A percentile compares a stretch with the other conserved stretches of the same genome.
phyloP scores from a whole-genome alignment of 2,797 vertebrate species.

The Phataginus tetradactyla region DNA sequence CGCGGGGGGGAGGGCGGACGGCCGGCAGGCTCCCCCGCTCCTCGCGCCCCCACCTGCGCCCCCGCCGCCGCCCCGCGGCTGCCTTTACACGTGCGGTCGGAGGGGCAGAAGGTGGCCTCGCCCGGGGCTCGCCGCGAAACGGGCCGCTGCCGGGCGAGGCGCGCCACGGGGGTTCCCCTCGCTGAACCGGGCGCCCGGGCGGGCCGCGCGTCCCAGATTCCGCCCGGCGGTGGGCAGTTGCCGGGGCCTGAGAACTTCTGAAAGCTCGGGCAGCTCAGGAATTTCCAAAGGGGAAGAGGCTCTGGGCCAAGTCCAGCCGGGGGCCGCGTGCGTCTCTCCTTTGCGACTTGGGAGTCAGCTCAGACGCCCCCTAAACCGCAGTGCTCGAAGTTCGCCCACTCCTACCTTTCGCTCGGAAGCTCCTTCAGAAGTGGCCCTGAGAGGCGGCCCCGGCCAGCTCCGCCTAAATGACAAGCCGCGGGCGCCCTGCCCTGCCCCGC shows the following conservation, averaged over 20 bases:
- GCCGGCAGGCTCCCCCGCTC: background rate
- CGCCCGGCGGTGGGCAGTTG: background rate
- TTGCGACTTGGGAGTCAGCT: background rate
- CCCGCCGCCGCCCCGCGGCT: background rate
- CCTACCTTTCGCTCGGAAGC: background rate
- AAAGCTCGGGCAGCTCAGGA: background rate
- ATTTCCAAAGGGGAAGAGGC: background rate
- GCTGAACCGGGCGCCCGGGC: background rate
- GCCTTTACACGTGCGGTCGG: background rate
- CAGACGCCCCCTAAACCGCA: background rate
- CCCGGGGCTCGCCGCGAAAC: background rate
- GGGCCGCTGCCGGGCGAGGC: background rate
- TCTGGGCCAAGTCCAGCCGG: too few species aligned
- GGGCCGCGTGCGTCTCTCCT: background rate
- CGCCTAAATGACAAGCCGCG: background rate
- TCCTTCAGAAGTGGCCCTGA: background rate
- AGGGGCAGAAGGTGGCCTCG: constrained; percentile 13
- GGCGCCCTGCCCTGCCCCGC: background rate
- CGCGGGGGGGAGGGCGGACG: background rate
- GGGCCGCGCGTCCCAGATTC: constrained; percentile 21
- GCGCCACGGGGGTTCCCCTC: background rate
- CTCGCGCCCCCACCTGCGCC: too few species aligned
- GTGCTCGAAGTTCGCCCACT: rapidly evolving
- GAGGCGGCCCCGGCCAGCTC: background rate
- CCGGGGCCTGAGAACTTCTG: background rate